Conservation (phyloP, 2,888 invertebrate species). For the Leucophenga maculata region DNA sequence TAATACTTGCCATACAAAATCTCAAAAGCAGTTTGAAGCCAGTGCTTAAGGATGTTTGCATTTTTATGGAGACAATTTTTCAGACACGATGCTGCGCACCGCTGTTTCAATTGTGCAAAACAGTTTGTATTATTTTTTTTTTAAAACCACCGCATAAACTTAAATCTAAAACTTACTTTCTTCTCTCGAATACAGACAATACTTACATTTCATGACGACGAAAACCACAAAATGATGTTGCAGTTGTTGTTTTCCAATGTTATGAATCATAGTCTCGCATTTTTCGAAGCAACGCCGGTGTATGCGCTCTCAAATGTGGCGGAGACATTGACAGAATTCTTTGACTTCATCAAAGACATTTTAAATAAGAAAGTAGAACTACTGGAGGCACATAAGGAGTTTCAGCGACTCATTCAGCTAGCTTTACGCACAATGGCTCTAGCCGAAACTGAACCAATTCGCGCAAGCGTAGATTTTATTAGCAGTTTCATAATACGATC, state of each 20-base stretch:
- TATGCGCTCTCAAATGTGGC: slow-evolving; percentile 70
- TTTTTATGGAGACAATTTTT: slow-evolving; percentile 80
- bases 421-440: slow-evolving; percentile 69
- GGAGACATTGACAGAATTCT: slow-evolving; percentile 72
- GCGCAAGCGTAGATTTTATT: slow-evolving; percentile 68
- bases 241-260: slow-evolving; percentile 74
- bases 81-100: slow-evolving; percentile 79
- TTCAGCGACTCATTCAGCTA: slow-evolving; percentile 71
- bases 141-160: no score
- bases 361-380: slow-evolving; percentile 73
- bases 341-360: slow-evolving; percentile 67
- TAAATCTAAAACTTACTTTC: neutral
- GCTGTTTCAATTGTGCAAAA: slow-evolving; percentile 82
- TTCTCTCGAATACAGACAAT: slow-evolving; percentile 73
- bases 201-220: slow-evolving; percentile 75
- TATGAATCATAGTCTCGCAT: slow-evolving; percentile 67
- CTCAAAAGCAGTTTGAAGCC: slow-evolving; percentile 81
- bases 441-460: slow-evolving; percentile 70
- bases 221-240: slow-evolving; percentile 72
- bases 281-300: slow-evolving; percentile 69
- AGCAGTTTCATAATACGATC: slow-evolving; percentile 71
- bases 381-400: slow-evolving; percentile 75
- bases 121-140: slow-evolving; percentile 74
- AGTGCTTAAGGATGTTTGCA: slow-evolving; percentile 79
- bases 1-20: slow-evolving; percentile 83